Base-by-base conservation (phyloP, 2,797 vertebrate species). In the Macrochelys suwanniensis region DNA sequence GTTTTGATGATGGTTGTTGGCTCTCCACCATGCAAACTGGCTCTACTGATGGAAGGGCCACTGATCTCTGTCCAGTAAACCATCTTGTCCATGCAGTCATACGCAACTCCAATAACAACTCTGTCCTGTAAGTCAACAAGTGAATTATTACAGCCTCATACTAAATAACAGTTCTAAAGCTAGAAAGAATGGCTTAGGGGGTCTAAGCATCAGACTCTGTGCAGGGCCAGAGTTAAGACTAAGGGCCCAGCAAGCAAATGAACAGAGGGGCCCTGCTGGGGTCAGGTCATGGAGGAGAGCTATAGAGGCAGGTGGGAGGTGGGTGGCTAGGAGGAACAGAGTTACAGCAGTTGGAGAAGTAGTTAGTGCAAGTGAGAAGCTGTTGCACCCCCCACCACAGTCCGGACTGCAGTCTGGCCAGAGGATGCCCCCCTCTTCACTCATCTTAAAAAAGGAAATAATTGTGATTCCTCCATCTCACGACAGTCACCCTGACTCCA, bases 31-130 rank as follows among this genome's bases (percentile, higher is more conserved):
- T 98, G 97, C 49, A 99, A 97, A 87, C 97, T 99, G 89, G 99
- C 99, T 91, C 98, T 99, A 97, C 99, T 99, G 94, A 99, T 99
- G 0, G 99, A 98, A n/a, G 99, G 99, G 7, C 98, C 98, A 0
- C 98, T 99, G 97, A 99, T 99, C 93, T 99, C 99, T 1, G 99
- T 99, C 99, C 99, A 99, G 96, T 99, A 99, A 83, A 99, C 98
- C 98, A 99, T 98, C 96, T 99, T 99, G 86, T 99, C 99, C 81
- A 98, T 97, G 6, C 99, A 99, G 97, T 99, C 99, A 4, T 99
- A 99, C 84, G 99, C 99, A 95, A 99, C 98, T 28, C 99, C 99
- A 33, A 99, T 99, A 96, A 99, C 98, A 96, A 99, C 98, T 97
- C 98, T 99, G 86, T 98, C 99, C 99, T 99, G 97, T 68, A 96